Conservation (phyloP, 2,888 invertebrate species). For the Teleogryllus oceanicus region DNA sequence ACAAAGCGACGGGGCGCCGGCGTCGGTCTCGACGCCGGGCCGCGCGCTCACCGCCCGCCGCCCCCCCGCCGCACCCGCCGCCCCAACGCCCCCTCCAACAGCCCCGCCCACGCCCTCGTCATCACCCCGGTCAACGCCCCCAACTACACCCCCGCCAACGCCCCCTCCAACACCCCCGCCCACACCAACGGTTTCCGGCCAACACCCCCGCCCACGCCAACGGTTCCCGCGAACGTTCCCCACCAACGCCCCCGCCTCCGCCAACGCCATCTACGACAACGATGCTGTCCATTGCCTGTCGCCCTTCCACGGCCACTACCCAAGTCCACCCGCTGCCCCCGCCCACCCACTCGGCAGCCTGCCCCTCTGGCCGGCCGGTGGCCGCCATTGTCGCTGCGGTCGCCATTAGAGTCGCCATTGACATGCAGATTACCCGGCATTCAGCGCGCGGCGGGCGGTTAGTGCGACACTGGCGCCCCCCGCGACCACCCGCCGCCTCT, state of each 20-base stretch:
- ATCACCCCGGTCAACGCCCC: neutral
- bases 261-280: neutral
- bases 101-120: neutral
- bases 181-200: neutral
- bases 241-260: neutral
- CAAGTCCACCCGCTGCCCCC: neutral
- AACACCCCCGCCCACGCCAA: neutral
- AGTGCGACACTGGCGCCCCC: conserved; percentile 4
- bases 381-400: neutral
- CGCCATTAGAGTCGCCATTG: neutral
- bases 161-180: too few relatives aligned
- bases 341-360: neutral
- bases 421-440: conserved; percentile 18
- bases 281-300: neutral
- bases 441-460: conserved; percentile 7
- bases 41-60: neutral
- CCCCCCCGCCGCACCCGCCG: too few relatives aligned
- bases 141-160: rapidly evolving
- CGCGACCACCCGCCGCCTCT: too few relatives aligned
- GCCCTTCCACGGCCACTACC: neutral
- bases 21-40: neutral
- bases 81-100: too few relatives aligned
- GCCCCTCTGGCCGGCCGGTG: neutral
- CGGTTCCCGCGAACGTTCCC: neutral
- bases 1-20: neutral